A percentile compares a stretch with the other conserved stretches of the same genome.
phyloP scores from a whole-genome alignment of 2,797 vertebrate genomes.

The Chromis chromis region DNA sequence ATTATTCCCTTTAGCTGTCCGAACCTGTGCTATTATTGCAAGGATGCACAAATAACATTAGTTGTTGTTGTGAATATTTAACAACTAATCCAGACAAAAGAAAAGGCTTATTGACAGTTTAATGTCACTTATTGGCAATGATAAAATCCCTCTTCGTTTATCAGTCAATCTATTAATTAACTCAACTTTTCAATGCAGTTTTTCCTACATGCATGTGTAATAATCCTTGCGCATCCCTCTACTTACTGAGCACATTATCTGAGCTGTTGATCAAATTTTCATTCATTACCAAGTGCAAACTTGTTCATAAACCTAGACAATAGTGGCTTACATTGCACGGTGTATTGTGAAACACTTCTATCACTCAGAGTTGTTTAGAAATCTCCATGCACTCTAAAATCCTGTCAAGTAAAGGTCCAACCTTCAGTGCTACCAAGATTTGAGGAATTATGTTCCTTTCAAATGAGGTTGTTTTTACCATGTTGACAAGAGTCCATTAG shows the following conservation, averaged over 20 bases:
- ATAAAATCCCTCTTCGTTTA: neutral
- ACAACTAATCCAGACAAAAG: neutral
- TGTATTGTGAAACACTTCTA: too few species aligned
- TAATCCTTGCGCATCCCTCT: neutral
- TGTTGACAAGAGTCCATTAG: too few species aligned
- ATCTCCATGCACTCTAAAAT: neutral
- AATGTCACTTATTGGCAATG: neutral
- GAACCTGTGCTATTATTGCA: neutral
- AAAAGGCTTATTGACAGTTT: neutral
- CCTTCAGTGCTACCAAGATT: neutral
- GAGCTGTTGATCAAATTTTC: neutral
- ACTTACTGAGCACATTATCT: neutral
- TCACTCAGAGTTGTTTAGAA: neutral
- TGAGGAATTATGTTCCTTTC: neutral
- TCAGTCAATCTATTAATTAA: neutral
- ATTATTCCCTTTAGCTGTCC: neutral
- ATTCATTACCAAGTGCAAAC: neutral
- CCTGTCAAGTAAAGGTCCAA: neutral
- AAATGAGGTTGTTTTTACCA: neutral
- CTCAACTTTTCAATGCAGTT: neutral
- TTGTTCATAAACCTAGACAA: neutral
- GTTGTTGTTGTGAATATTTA: too few species aligned
- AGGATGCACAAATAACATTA: neutral
- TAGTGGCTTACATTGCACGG: neutral
- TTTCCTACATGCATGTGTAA: neutral